Base-by-base conservation (phyloP, 2,888 invertebrate species). In the Belgica antarctica region DNA sequence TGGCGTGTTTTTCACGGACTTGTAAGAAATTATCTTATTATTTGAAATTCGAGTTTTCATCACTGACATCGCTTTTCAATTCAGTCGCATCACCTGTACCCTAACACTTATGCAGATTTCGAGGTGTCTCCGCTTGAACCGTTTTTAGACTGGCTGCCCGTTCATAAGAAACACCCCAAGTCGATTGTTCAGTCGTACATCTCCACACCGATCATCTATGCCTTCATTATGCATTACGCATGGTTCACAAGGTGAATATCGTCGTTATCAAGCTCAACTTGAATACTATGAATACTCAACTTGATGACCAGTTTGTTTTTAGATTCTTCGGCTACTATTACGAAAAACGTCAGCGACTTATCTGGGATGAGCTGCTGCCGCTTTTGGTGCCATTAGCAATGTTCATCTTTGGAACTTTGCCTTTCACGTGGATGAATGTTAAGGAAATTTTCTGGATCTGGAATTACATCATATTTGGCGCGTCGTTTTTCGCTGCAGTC, bases 1-100 rank as follows among this genome's bases (percentile, higher is more conserved):
- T 92, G 89, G 85, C 83, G 91, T 71, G 84, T 92, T 41, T 86
- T 87, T 0, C 92, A 92, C 75, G 87, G 82, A 0, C 76, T 92
- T 34, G 63, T 63, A 24, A 63, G 62, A 34, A 34, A 34, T 34
- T 34, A 12, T 8, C 34, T 31, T 4, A 31, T 31, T 31, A 7
- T 70, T 24, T 71, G 71, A 71, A 72, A 71, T 65, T 31, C 47
- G 22, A 24, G 72, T 72, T 72, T 71, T 68, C 62, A 41, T 24
- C 73, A 72, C 81, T 81, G 70, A 76, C 85, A 85, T 73, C 86
- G 87, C 74, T 89, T 87, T 82, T 81, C 88, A 72, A 83, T 89
- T 59, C 31, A 17, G 47, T 90, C 90, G 31, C 92, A 92, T 77
- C 92, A 93, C 75, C 80, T 88, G 8, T 90, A 86, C 75, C 85